Percentiles rank a stretch among this genome's conserved stretches.
Evolutionary conservation across 2,113 vertebrate genomes (phyloP).

Genomic region (Plecturocebus donacophilus): DNA sequence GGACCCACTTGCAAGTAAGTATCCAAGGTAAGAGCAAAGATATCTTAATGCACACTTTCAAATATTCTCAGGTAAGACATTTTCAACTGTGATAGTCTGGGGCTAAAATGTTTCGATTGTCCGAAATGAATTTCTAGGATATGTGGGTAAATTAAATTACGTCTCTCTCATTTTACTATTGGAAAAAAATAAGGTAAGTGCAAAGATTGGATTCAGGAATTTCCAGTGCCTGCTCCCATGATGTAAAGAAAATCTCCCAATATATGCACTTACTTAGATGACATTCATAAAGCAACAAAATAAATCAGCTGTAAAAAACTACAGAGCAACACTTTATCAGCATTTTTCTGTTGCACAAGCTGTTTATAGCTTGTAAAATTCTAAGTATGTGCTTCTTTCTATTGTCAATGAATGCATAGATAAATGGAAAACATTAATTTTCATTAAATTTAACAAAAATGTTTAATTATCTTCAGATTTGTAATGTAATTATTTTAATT

Average conservation of each 20-base stretch:
- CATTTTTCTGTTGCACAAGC: not conserved
- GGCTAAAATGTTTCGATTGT: not conserved
- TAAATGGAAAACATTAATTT: not conserved
- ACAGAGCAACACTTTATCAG: too few relatives aligned
- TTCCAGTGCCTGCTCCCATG: not conserved
- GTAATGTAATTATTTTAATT: not conserved
- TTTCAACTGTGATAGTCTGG: not conserved
- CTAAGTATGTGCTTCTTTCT: not conserved
- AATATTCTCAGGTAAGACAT: not conserved
- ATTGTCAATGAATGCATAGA: not conserved
- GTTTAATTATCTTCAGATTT: not conserved
- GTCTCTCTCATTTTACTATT: not conserved
- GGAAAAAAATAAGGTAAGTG: not conserved
- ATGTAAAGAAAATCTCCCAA: not conserved
- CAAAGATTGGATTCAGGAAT: not conserved
- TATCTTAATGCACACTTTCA: not conserved
- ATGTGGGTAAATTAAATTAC: not conserved
- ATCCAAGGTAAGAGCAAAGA: not conserved
- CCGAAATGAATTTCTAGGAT: not conserved
- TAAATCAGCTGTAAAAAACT: not conserved
- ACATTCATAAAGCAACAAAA: not conserved
- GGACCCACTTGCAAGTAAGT: not conserved
- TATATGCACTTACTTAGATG: not conserved
- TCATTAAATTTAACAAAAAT: not conserved
- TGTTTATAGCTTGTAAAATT: not conserved